Conservation (phyloP, 1,140 invertebrate species). For the Trachymyrmex septentrionalis region DNA sequence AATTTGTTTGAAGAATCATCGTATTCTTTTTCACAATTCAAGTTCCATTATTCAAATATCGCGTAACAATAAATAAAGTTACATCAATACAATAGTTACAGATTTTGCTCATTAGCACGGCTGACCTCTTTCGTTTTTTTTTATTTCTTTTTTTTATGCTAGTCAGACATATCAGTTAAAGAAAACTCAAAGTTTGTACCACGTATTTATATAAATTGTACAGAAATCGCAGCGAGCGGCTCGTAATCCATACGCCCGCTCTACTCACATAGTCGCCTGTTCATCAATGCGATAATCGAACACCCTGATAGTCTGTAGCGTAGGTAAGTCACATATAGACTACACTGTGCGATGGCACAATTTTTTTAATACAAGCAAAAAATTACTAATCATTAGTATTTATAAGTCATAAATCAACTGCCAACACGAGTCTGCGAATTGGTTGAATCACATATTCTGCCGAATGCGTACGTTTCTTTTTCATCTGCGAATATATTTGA, state of each 20-base stretch:
- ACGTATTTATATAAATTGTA: constrained; percentile 19
- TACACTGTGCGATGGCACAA: constrained; percentile 47
- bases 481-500: constrained; percentile 71
- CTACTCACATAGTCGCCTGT: constrained; percentile 6
- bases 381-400: constrained; percentile 41
- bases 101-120: constrained; percentile 59
- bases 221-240: constrained; percentile 8
- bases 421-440: constrained; percentile 71
- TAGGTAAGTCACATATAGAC: constrained; percentile 19
- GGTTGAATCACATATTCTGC: constrained; percentile 65
- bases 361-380: constrained; percentile 62
- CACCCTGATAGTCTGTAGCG: background rate
- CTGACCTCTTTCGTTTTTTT: constrained; percentile 16
- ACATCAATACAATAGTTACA: constrained; percentile 63
- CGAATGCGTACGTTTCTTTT: constrained; percentile 52
- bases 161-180: constrained; percentile 63
- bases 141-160: constrained; percentile 26
- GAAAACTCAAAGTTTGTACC: constrained; percentile 43
- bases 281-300: constrained; percentile 1
- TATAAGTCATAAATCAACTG: constrained; percentile 68
- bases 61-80: constrained; percentile 44
- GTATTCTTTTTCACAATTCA: background rate
- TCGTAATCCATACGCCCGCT: background rate
- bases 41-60: background rate
- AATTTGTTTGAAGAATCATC: background rate